Evolutionary conservation across 2,888 invertebrate genomes (phyloP).

Genomic region (Bimastos eiseni): DNA sequence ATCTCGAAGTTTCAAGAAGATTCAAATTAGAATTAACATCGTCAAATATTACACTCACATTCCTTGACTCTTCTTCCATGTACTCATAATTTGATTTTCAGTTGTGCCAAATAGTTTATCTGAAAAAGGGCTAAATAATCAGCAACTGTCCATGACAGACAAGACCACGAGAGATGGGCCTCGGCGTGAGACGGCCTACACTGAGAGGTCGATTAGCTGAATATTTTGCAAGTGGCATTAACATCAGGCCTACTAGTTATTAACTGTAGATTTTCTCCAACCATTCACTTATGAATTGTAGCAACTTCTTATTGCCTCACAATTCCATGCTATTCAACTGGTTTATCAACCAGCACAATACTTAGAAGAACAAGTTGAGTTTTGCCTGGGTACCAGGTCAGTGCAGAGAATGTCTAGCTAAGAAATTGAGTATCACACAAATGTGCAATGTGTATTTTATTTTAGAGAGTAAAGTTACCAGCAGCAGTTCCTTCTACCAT

Average conservation of each 20-base stretch:
- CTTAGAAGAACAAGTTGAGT: too few species aligned
- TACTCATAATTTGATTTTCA: too few species aligned
- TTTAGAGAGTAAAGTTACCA: neutral
- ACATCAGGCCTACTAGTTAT: neutral
- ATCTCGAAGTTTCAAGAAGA: too few species aligned
- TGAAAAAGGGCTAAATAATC: too few species aligned
- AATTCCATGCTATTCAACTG: neutral
- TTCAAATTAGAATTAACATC: too few species aligned
- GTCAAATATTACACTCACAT: too few species aligned
- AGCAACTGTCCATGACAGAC: too few species aligned
- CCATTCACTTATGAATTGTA: neutral
- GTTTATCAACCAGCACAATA: neutral
- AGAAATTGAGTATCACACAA: neutral
- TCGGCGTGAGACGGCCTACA: too few species aligned
- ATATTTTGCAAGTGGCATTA: neutral
- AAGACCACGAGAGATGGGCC: too few species aligned
- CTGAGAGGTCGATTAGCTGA: too few species aligned
- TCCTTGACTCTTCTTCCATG: too few species aligned
- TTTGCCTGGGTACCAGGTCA: neutral
- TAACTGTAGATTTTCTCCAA: neutral
- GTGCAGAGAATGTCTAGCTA: neutral
- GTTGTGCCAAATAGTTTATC: too few species aligned
- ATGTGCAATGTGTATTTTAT: neutral
- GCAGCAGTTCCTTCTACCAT: neutral
- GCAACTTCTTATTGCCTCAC: neutral